Evolutionary conservation across 2,797 vertebrate species (phyloP).

Genomic region (Manis javanica): DNA sequence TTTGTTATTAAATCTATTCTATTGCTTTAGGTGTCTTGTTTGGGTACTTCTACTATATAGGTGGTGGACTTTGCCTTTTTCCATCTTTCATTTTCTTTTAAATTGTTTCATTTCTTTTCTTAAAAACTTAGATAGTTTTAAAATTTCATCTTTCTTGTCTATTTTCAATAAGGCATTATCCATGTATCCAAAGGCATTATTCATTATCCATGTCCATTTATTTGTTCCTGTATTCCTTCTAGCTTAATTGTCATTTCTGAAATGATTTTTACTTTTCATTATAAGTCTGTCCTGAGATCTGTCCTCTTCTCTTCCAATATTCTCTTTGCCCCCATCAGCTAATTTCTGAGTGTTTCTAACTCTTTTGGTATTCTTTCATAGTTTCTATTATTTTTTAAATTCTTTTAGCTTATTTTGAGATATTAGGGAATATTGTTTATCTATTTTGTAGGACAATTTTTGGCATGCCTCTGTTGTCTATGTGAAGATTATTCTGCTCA

Average conservation of each 20-base stretch:
- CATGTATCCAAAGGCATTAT: background rate
- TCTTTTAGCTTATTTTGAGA: conserved; percentile 35
- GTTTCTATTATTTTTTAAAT: conserved; percentile 51
- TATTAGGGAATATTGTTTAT: conserved; percentile 1
- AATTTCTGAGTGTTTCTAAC: conserved; percentile 54
- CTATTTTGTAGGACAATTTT: conserved; percentile 19
- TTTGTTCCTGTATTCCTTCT: conserved; percentile 41
- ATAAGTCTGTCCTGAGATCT: conserved; percentile 37
- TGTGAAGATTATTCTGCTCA: conserved; percentile 14
- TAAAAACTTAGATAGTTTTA: background rate
- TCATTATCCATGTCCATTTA: background rate
- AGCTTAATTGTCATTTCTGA: conserved; percentile 35
- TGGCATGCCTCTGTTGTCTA: background rate
- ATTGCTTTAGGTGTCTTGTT: background rate
- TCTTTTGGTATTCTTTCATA: conserved; percentile 8
- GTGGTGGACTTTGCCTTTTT: background rate
- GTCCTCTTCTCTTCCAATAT: conserved; percentile 9
- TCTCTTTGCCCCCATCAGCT: background rate
- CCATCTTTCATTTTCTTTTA: conserved; percentile 7
- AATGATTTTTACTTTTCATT: conserved; percentile 28
- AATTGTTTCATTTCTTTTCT: background rate
- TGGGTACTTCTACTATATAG: background rate
- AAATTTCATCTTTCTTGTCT: conserved; percentile 23
- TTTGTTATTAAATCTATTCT: background rate
- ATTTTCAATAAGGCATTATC: conserved; percentile 20